Base-by-base conservation (phyloP, 2,888 invertebrate species). In the Automeris io region DNA sequence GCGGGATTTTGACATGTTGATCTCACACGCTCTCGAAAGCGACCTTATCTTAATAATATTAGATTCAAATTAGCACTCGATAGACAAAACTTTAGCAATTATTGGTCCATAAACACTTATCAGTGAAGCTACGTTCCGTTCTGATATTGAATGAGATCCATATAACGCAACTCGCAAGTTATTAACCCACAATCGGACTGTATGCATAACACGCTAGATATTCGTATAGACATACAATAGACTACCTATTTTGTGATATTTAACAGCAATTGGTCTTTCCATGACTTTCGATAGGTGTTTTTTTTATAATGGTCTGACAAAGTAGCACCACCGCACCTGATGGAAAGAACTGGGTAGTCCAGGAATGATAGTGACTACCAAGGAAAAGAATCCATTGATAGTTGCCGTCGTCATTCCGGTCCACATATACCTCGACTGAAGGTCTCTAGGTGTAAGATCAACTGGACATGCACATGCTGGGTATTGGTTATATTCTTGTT, bases 71-170 rank as follows among this genome's bases (percentile, higher is more conserved):
- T 16, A 52, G 57, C 49, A 57, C 55, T 58, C 63, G 64, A 69
- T 68, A 67, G 67, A 68, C 69, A 73, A 70, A 59, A 70, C 71
- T 29, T 71, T 63, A 61, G 65, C 68, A 66, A 72, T 78, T 75
- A 77, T 77, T 76, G 73, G 60, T 52, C 66, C 56, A 73, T 78
- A 79, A 78, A 77, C 74, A 75, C 73, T 77, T 78, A 77, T 80
- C 78, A 70, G 68, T 62, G 58, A 67, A 67, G 64, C 65, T 69
- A 58, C 61, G 61, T 57, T 55, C 63, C 57, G 57, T 57, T 61
- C 61, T 60, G 61, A 66, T 65, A 64, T 64, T 57, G n/a, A 5
- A 29, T 16, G 29, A n/a, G 29, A 29, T 16, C 29, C 3, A 26
- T 13, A 26, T 19, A 25, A 19, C 25, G 12, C 21, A 23, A 22